Base-by-base conservation (phyloP, 2,888 invertebrate species). In the Cantharis rustica region DNA sequence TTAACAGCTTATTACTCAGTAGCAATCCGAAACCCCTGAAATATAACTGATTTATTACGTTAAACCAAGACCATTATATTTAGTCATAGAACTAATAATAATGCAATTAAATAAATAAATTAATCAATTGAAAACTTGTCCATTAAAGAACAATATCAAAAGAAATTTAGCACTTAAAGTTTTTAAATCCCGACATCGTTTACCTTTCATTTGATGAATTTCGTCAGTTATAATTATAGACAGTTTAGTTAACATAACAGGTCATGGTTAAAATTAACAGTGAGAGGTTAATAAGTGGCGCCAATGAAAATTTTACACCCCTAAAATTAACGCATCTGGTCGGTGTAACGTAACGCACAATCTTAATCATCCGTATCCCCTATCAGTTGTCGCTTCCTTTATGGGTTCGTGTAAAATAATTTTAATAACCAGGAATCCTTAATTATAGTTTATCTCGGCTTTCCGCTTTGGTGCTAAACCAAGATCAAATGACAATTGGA, bases 321-420 rank as follows among this genome's bases (percentile, higher is more conserved):
- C 68, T 73, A 73, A 73, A 68, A 61, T 47, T 63, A 27, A 63
- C 68, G 61, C 76, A 76, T 72, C 69, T 76, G 76, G 66, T 61
- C 17, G 76, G 70, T 72, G 76, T 76, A 76, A 70, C 16, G 15
- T 73, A 72, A 73, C 72, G 69, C 15, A 69, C 75, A 62, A 15
- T 74, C 73, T 80, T 81, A 81, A 81, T 81, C 80, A 81, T 79
- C 80, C 80, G 78, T 80, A 76, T 80, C 80, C 80, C 77, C 61
- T 72, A 70, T 69, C 61, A 61, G 71, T 64, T 74, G 68, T 71
- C 27, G 47, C 68, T 61, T 26, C 47, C 68, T 31, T 72, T 68
- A 66, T 20, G 64, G 64, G 23, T 20, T 20, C 64, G 23, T 66
- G 17, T 66, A 17, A 16, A 63, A 47, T 47, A 17, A 63, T 16